phyloP scores from a whole-genome alignment of 2,888 invertebrate species.

The Orthonevra nobilis region DNA sequence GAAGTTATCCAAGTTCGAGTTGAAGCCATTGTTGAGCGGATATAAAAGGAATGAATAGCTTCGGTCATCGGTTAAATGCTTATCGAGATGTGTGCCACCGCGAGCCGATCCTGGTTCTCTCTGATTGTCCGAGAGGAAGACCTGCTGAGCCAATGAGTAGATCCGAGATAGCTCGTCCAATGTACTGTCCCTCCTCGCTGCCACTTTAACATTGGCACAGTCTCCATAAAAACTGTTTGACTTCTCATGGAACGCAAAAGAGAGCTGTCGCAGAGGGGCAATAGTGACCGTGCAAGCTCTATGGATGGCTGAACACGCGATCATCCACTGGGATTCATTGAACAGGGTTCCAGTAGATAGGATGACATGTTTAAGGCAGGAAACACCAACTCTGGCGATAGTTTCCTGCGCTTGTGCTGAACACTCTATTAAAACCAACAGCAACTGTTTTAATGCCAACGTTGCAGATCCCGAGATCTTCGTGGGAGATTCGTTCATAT shows the following conservation, averaged over 20 bases:
- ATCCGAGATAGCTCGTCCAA: conserved; percentile 91
- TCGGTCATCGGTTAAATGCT: conserved; percentile 87
- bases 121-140: conserved; percentile 84
- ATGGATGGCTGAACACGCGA: conserved; percentile 90
- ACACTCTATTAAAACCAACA: conserved; percentile 93
- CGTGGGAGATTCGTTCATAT: conserved; percentile 78
- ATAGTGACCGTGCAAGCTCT: conserved; percentile 93
- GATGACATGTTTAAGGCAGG: conserved; percentile 92
- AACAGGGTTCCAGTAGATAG: conserved; percentile 91
- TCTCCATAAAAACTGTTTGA: conserved; percentile 98
- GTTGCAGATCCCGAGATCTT: conserved; percentile 85
- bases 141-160: conserved; percentile 94
- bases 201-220: conserved; percentile 94
- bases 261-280: conserved; percentile 92
- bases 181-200: conserved; percentile 92
- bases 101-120: conserved; percentile 75
- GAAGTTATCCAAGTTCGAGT: conserved; percentile 88
- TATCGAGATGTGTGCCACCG: conserved; percentile 73
- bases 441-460: conserved; percentile 91
- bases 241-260: conserved; percentile 93
- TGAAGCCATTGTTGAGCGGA: conserved; percentile 86
- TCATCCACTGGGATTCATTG: conserved; percentile 92
- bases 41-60: conserved; percentile 94
- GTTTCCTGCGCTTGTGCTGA: conserved; percentile 94
- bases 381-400: conserved; percentile 94